These are phyloP conservation scores for Phytoseiulus persimilis DNA, from an alignment of 2,888 invertebrate species.

Conservation along the genomic window DNA sequence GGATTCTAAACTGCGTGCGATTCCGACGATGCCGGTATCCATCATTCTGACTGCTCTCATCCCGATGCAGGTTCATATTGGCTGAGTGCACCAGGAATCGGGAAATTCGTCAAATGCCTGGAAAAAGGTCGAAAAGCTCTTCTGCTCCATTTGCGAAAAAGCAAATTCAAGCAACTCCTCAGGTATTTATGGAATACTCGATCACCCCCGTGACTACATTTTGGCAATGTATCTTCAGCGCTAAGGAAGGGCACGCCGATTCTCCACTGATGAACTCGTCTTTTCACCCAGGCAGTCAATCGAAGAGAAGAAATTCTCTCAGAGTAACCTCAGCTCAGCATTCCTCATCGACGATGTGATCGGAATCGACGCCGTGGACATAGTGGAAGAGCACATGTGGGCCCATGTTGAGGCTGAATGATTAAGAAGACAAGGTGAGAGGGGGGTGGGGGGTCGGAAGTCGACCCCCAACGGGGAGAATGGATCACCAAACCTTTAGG, in stretches of 20 bases:
- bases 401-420: not conserved
- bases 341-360: constrained; percentile 26
- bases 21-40: too few relatives aligned
- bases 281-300: not conserved
- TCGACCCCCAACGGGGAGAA: too few relatives aligned
- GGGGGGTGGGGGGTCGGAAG: too few relatives aligned
- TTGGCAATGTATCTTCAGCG: not conserved
- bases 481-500: too few relatives aligned
- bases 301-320: constrained; percentile 17
- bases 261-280: too few relatives aligned
- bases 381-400: constrained; percentile 10
- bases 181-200: not conserved
- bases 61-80: constrained; percentile 26
- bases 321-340: not conserved
- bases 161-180: constrained; percentile 32
- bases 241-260: too few relatives aligned
- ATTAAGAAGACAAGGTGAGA: not conserved
- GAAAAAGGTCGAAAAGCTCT: constrained; percentile 22
- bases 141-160: not conserved
- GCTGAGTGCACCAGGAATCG: constrained; percentile 6
- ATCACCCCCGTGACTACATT: not conserved
- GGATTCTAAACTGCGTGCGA: too few relatives aligned
- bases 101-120: constrained; percentile 9
- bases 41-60: too few relatives aligned
- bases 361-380: not conserved